Base-by-base conservation (phyloP, 1,140 invertebrate genomes). In the Sminthurides bifidus region DNA sequence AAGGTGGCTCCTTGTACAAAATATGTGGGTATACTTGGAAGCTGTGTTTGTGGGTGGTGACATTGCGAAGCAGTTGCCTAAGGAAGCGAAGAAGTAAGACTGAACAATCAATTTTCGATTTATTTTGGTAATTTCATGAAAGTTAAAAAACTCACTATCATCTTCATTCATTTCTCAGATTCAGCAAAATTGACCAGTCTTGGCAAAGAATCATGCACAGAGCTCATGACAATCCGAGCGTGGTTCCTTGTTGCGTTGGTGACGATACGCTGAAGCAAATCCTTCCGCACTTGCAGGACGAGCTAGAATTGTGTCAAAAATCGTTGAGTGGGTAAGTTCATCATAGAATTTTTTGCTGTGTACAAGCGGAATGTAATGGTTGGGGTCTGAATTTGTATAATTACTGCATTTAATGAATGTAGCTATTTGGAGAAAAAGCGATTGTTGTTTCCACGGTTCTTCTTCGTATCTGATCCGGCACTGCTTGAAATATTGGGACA, bases 141-240 rank as follows among this genome's bases (percentile, higher is more conserved):
- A n/a, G n/a, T n/a, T 4, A 35, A 6, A 17, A 30, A 49, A 49
- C 43, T 19, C 21, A 23, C 17, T 17, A 49, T 49, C 27, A 33
- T 44, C 38, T 38, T 30, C 26, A 31, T 37, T 51, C 24, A 35
- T 14, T 10, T 10, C 50, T 40, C 56, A 73, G 86, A 52, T 96
- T 96, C 73, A 89, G 87, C 21, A 94, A 92, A 74, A 96, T 97
- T 59, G 93, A 97, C 70, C 94, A 95, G 68, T 92, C 89, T 2
- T 97, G 93, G 92, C 89, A 94, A 68, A 95, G 95, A 70, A 94
- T 96, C 26, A 96, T 97, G 92, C 86, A 89, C 66, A 72, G 87
- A 43, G 90, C 89, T 0, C 88, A 93, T 66, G 92, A 96, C 71
- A 94, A 87, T 0, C 87, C 92, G 0, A 90, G 91, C 27, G 92